These are phyloP conservation scores for Bagarius yarrelli DNA, from an alignment of 2,113 vertebrate species.

Conservation along the genomic window DNA sequence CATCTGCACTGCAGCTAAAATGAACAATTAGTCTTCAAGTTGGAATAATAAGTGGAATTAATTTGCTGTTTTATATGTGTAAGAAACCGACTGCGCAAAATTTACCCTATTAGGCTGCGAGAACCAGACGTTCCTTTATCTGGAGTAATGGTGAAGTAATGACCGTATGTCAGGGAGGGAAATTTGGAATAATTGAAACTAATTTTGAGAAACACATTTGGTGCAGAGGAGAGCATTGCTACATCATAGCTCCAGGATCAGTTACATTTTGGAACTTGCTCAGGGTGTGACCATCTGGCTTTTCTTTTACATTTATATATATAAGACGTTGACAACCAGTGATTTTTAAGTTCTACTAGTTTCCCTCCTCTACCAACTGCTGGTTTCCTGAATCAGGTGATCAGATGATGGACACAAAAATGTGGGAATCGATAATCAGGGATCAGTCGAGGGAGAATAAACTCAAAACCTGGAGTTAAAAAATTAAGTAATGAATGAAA, in stretches of 20 bases:
- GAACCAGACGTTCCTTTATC: not conserved
- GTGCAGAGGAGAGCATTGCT: not conserved
- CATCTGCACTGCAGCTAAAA: constrained; percentile 14
- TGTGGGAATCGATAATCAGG: too few relatives aligned
- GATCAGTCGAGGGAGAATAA: not conserved
- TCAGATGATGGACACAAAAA: not conserved
- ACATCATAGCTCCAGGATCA: not conserved
- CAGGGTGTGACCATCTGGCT: not conserved
- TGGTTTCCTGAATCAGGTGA: too few relatives aligned
- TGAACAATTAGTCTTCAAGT: constrained; percentile 4
- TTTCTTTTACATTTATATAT: too few relatives aligned
- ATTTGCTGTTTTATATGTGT: constrained; percentile 17
- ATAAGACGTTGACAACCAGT: too few relatives aligned
- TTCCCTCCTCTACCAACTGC: too few relatives aligned
- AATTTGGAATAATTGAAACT: not conserved
- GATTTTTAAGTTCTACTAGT: too few relatives aligned
- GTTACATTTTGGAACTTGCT: not conserved
- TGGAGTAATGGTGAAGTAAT: not conserved
- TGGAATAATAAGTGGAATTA: constrained; percentile 9
- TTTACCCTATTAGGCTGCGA: constrained; percentile 37
- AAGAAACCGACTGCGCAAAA: not conserved
- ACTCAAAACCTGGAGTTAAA: not conserved
- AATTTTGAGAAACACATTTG: not conserved
- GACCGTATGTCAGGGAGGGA: not conserved
- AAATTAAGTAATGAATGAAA: too few relatives aligned